Base-by-base conservation (phyloP, 2,888 invertebrate genomes). In the Heliothis peltigera region DNA sequence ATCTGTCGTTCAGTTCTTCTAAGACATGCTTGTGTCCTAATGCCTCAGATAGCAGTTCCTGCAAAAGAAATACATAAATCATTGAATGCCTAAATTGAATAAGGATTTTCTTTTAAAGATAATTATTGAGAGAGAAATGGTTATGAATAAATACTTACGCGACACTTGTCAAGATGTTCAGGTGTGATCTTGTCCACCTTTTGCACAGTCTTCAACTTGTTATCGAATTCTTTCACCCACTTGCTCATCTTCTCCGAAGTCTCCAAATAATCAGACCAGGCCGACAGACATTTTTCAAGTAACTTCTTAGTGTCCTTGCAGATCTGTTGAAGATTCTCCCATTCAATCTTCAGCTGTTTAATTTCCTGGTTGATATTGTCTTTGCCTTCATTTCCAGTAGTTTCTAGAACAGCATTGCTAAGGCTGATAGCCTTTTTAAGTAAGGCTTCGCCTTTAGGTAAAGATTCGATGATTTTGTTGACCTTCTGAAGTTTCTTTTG, bases 1-100 rank as follows among this genome's bases (percentile, higher is more conserved):
- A 98, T 80, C 97, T 96, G 85, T 98, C 98, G 83, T 98, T 98
- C 0, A 98, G 92, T 86, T 97, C 97, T 93, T 98, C 98, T 74
- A 98, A 94, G 18, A 97, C 95, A 22, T 97, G 96, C 89, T 98
- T 98, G 80, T 98, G 96, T 25, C 96, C 95, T 54, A 97, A 89
- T 1, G 98, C 97, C 91, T 98, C 98, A 17, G 97, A 95, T 21
- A 98, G 93, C 5, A 98, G 92, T 84, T 96, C 96, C 96, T 96
- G 89, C 51, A 84, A 86, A 81, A 71, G 39, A 22, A 0, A 15
- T 39, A 7, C 25, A 3, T 32, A 32, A 8, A 10, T 32, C 32
- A 32, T 32, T 32, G 7, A 2, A 32, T 32, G 2, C 8, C 32
- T 25, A 25, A 25, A 25, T 25, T 25, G 6, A 25, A 25, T 25